Evolutionary conservation across 2,888 invertebrate genomes (phyloP).

Genomic region (Agrochola lota): DNA sequence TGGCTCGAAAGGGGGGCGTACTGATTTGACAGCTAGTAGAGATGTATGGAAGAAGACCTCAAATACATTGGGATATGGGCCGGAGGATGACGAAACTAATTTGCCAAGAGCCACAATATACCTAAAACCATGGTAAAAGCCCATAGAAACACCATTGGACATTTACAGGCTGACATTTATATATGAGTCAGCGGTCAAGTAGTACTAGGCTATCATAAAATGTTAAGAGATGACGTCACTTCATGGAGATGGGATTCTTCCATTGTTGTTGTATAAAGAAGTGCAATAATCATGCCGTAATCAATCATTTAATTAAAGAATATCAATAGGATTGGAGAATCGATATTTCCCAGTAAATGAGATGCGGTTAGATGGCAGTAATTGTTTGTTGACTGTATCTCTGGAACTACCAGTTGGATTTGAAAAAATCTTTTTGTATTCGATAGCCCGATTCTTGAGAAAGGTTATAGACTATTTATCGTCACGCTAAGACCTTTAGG

Average conservation of each 20-base stretch:
- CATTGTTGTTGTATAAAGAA: conserved; percentile 12
- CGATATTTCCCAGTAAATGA: neutral
- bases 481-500: too few species aligned
- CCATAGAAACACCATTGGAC: neutral
- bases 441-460: too few species aligned
- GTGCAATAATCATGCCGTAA: neutral
- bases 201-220: conserved; percentile 34
- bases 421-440: too few species aligned
- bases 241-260: conserved; percentile 3
- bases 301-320: neutral
- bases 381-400: too few species aligned
- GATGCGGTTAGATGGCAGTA: neutral
- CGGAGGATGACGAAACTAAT: neutral
- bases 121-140: neutral
- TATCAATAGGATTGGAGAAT: conserved; percentile 3
- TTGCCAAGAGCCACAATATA: neutral
- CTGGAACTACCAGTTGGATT: too few species aligned
- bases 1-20: neutral
- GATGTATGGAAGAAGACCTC: neutral
- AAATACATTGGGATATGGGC: neutral
- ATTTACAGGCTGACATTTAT: conserved; percentile 13
- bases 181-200: conserved; percentile 32
- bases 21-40: neutral
- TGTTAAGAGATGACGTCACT: conserved; percentile 15
- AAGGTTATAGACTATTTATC: too few species aligned